Evolutionary conservation across 2,113 vertebrate species (phyloP).

Genomic region (Oncorhynchus gorbuscha): DNA sequence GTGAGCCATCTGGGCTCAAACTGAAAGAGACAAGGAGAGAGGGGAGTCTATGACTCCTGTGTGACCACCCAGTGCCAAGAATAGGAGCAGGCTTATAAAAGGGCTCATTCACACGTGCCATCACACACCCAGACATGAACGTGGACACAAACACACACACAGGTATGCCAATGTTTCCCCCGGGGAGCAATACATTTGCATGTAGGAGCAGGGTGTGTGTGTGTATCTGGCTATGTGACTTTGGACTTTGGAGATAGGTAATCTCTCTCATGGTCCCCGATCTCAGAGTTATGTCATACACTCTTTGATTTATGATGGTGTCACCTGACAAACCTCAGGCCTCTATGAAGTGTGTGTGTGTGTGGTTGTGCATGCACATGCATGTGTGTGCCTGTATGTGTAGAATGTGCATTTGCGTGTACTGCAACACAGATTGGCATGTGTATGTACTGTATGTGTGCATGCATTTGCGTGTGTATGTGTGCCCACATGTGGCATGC

Average conservation of each 20-base stretch:
- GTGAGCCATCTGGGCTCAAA: conserved; percentile 45
- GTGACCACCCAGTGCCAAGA: conserved; percentile 40
- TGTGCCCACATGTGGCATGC: conserved; percentile 13
- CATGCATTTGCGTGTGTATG: background rate
- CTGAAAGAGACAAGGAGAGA: conserved; percentile 38
- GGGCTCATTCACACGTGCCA: conserved; percentile 43
- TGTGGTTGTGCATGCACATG: background rate
- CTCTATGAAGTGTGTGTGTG: background rate
- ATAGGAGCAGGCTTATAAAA: conserved; percentile 45
- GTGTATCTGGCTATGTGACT: background rate
- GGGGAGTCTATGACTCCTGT: conserved; percentile 33
- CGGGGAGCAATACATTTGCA: no score
- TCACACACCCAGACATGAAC: background rate
- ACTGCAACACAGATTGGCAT: background rate
- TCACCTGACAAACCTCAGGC: conserved; percentile 4
- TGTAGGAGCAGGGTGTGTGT: no score
- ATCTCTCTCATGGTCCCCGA: conserved; percentile 8
- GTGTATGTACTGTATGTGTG: background rate
- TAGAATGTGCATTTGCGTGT: background rate
- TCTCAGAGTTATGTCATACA: background rate
- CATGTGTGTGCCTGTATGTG: conserved; percentile 1
- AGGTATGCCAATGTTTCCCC: no score
- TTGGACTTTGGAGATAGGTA: background rate
- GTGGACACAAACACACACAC: no score
- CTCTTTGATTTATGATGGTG: background rate